These are phyloP conservation scores for Teleopsis dalmanni DNA, from an alignment of 1,140 invertebrate genomes.

Conservation along the genomic window DNA sequence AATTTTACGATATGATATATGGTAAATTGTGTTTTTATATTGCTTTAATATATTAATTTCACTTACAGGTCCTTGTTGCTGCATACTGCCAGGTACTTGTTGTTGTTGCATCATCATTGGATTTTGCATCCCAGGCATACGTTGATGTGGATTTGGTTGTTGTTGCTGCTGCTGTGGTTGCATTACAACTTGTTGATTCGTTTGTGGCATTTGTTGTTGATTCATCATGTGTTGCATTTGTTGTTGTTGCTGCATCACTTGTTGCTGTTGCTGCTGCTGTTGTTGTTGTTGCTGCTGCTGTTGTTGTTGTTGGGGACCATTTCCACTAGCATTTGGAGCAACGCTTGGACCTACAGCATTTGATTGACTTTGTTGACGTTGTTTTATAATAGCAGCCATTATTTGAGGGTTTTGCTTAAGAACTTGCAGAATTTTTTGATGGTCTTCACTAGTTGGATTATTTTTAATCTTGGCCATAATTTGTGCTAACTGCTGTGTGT, in stretches of 20 bases:
- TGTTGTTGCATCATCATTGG: constrained; percentile 37
- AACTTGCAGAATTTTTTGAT: constrained; percentile 86
- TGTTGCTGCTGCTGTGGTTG: constrained; percentile 29
- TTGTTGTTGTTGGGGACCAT: constrained; percentile 30
- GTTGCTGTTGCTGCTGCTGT: constrained; percentile 16
- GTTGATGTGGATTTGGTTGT: constrained; percentile 24
- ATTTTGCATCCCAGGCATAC: constrained; percentile 37
- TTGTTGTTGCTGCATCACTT: constrained; percentile 46
- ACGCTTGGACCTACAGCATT: constrained; percentile 33
- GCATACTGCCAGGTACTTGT: constrained; percentile 37
- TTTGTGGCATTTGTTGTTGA: constrained; percentile 47
- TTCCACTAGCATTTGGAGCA: constrained; percentile 33
- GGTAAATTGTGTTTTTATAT: not conserved
- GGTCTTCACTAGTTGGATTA: constrained; percentile 77
- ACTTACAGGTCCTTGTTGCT: constrained; percentile 47
- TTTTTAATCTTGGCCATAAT: constrained; percentile 83
- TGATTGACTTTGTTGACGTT: constrained; percentile 57
- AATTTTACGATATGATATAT: not conserved
- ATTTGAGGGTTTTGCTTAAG: constrained; percentile 90
- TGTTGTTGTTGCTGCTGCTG: constrained; percentile 14
- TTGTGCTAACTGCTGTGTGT: constrained; percentile 79
- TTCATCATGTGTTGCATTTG: constrained; percentile 48
- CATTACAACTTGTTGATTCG: constrained; percentile 31
- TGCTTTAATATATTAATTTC: not conserved
- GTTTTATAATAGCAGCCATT: constrained; percentile 95